Evolutionary conservation across 2,888 invertebrate genomes (phyloP).

Genomic region (Caenorhabditis virilis): DNA sequence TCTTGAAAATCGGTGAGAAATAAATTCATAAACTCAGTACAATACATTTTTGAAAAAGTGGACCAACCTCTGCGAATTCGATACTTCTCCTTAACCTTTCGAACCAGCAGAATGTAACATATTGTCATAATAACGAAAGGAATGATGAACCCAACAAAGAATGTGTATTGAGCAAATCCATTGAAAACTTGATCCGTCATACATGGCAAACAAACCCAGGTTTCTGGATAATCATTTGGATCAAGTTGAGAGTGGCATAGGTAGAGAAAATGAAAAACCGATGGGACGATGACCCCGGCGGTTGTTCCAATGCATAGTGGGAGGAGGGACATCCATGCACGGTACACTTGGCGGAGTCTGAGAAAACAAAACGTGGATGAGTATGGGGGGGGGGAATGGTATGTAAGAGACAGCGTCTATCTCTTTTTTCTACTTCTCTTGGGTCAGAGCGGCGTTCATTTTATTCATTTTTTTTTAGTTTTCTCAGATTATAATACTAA

Average conservation of each 20-base stretch:
- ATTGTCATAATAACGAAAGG: slow-evolving; percentile 59
- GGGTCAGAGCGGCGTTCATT: no score
- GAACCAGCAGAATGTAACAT: slow-evolving; percentile 60
- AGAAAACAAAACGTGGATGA: no score
- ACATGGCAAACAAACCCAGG: slow-evolving; percentile 38
- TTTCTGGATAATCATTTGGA: slow-evolving; percentile 1
- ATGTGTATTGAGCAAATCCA: slow-evolving; percentile 56
- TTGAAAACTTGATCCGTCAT: slow-evolving; percentile 44
- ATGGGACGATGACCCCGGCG: slow-evolving; percentile 47
- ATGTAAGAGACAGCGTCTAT: no score
- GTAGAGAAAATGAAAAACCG: slow-evolving; percentile 42
- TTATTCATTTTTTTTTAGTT: no score
- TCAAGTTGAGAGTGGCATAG: slow-evolving; percentile 29
- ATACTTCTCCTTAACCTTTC: slow-evolving; percentile 57
- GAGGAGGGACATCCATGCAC: slow-evolving; percentile 45
- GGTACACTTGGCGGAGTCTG: slow-evolving; percentile 46
- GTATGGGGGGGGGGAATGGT: no score
- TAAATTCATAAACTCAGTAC: no score
- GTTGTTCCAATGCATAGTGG: slow-evolving; percentile 47
- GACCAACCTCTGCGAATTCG: slow-evolving; percentile 40
- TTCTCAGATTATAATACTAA: no score
- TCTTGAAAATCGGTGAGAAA: no score
- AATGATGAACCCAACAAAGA: slow-evolving; percentile 51
- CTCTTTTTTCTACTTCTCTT: no score
- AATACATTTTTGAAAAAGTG: no score